These are phyloP conservation scores for Reticulitermes lucifugus DNA, from an alignment of 2,888 invertebrate genomes.

Conservation along the genomic window DNA sequence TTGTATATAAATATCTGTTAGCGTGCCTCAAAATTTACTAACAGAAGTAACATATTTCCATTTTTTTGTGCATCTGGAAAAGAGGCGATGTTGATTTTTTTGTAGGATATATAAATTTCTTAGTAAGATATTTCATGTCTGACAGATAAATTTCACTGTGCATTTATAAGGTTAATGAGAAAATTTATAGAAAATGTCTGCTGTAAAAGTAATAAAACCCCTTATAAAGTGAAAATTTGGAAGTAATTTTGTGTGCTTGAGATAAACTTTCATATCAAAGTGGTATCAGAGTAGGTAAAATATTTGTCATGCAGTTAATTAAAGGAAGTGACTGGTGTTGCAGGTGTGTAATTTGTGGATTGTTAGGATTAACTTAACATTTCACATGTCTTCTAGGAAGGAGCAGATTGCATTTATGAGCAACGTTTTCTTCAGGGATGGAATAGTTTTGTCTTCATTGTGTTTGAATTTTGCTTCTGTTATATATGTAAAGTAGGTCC, in stretches of 20 bases:
- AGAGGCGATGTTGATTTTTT: slow-evolving; percentile 3
- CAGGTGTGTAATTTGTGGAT: not conserved
- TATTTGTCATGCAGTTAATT: not conserved
- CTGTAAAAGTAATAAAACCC: slow-evolving; percentile 15
- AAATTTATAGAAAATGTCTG: slow-evolving; percentile 4
- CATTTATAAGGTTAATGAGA: slow-evolving; percentile 17
- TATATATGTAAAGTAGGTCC: no score
- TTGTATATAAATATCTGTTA: slow-evolving; percentile 20
- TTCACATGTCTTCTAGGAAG: not conserved
- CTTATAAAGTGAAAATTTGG: not conserved
- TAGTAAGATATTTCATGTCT: not conserved
- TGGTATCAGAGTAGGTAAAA: not conserved
- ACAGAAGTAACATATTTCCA: not conserved
- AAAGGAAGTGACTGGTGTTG: not conserved
- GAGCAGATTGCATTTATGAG: not conserved
- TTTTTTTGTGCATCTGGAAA: slow-evolving; percentile 8
- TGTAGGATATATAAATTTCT: not conserved
- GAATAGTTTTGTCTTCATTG: not conserved
- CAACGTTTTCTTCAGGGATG: not conserved
- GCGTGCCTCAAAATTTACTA: slow-evolving; percentile 22
- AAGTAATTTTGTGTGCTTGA: not conserved
- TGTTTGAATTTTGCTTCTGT: no score
- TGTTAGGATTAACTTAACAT: not conserved
- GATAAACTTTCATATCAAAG: not conserved
- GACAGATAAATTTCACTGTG: not conserved